Evolutionary conservation across 92 coral and sea anemone genomes (phyloP), one percentile per base, ranked within the genome.

Genomic region (Paragorgia papillata): DNA sequence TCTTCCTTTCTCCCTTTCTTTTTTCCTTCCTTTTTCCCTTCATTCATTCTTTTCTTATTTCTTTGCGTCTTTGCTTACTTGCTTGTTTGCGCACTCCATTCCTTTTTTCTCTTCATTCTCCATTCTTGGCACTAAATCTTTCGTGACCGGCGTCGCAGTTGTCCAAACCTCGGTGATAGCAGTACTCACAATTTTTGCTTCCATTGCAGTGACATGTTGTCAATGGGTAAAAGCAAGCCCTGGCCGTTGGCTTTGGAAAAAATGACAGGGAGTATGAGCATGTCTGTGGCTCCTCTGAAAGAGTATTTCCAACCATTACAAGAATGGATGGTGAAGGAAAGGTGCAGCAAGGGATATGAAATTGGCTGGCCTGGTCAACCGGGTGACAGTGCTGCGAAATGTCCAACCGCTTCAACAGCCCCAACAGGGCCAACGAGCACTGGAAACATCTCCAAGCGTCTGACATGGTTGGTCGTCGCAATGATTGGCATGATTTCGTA

Each of bases 311-410:
- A 63, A 50, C 97, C 96, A 40, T 64, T 92, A 24, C 84, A 84
- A 46, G 26, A 51, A 49, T 92, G 97, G 97, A 67, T 92, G 33
- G 67, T 85, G 60, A 62, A 83, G 22, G 83, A 85, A 75, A 84
- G 97, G 75, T 90, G 96, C 66, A n/a, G 40, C 7, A 51, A 40
- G 43, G 79, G 73, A 14, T 92, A 92, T 65, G 28, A 68, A 5
- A 85, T 92, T 67, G 97, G 97, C 13, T 92, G 97, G 97, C 81
- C 73, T 5, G 92, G 92, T 9, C 82, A 76, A 27, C 60, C 83
- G 2, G 84, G 83, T 0, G 81, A 88, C 17, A 57, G 33, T 25
- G 66, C 75, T 37, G 87, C 87, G 41, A 91, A 89, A 10, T 91
- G 97, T 22, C 31, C 61, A n/a, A 39, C 82, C 34, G 7, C n/a